Evolutionary conservation across 1,140 invertebrate species (phyloP), one percentile per base, ranked within the genome.

Genomic region (Drosophila persimilis): DNA sequence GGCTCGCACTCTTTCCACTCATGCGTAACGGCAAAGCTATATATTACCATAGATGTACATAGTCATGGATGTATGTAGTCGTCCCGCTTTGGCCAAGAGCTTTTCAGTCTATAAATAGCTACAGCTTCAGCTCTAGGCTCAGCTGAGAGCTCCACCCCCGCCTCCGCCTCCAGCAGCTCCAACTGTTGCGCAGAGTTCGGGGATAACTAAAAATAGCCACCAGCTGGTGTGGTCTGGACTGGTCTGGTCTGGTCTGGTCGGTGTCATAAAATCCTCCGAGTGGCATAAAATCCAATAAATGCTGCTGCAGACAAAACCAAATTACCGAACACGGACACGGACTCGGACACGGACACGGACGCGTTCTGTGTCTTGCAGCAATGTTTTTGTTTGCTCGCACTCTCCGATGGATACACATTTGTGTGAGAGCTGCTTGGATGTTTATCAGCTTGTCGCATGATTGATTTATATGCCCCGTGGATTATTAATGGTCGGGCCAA

Each of bases 361-460:
- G 73, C 48, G 65, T 61, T 78, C 64, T 55, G 62, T 76, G 76
- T 53, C 75, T 70, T 76, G 39, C 29, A 46, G 41, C 72, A 63
- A 56, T 73, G 65, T 61, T 50, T 50, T 69, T 41, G 72, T 63
- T 31, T 54, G 35, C 17, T 62, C 46, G 54, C 4, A 26, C 24
- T 26, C 24, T 4, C 4, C 9, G 35, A 11, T 35, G 9, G 20
- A 66, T 54, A 46, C 17, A 55, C 56, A 67, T 78, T 52, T 77
- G 67, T 58, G 13, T 56, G 35, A 11, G 35, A 52, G 59, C 59
- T 78, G 58, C 60, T 55, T 63, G 63, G 64, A 86, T 86, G 69
- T 80, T 81, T 88, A 86, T 88, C 77, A 71, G 81, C 77, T 81
- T 88, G 81, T 86, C 83, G 64, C 70, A 77, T 86, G 81, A 86